Base-by-base conservation (phyloP, 1,140 invertebrate genomes). In the Hermatobates lingyangjiaoensis region DNA sequence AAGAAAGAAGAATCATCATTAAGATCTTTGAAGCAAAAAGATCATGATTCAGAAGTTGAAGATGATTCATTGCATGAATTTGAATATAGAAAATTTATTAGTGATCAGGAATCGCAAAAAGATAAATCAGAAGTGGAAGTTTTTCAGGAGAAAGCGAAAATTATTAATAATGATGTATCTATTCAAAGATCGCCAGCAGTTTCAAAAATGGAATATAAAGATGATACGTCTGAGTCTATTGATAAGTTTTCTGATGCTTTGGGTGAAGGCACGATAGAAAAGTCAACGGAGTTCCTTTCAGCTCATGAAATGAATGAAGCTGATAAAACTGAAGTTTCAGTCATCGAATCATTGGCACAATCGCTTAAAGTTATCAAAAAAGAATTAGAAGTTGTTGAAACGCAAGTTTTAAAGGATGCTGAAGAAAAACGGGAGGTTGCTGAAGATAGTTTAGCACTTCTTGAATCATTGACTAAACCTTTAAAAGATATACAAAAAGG, bases 401-500 rank as follows among this genome's bases (percentile, higher is more conserved):
- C 57, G 23, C 55, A 59, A 49, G 56, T 60, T 25, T 30, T 40
- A 27, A 51, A 56, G 18, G 51, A 56, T 49, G 55, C 57, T 18
- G 53, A 44, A 20, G 53, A 49, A 12, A 56, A 59, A 52, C 53
- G 53, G 15, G 27, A 53, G 14, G 55, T 54, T 2, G 56, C 54
- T 23, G 55, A 57, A 52, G 53, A 48, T 10, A 57, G 55, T 40
- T 26, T 58, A 0, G 53, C 51, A 0, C 62, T 68, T 26, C 30
- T 69, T 15, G 68, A 71, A 51, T 65, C 66, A 2, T 53, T 71
- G 34, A 61, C 64, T n/a, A 70, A 74, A 44, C 77, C 79, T 1
- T 59, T 80, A 15, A 71, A 68, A 54, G 74, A 79, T 62, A 73
- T 82, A 26, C 72, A 78, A 55, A 71, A 67, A 30, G 71, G 76